Evolutionary conservation across 1,140 invertebrate species (phyloP).

Genomic region (Drosophila mauritiana): DNA sequence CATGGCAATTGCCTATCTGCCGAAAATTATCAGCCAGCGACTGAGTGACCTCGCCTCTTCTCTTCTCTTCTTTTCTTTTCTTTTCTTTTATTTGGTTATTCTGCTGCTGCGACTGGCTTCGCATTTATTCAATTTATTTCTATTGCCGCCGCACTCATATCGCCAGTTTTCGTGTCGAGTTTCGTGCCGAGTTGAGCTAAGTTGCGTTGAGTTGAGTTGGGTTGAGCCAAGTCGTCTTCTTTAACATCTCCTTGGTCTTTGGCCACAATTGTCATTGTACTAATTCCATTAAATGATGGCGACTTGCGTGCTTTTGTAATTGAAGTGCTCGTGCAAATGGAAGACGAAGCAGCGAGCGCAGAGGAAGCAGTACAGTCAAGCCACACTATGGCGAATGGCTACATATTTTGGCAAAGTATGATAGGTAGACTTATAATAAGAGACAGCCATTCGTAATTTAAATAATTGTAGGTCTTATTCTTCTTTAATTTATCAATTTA

Average conservation of each 20-base stretch:
- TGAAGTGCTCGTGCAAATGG: constrained; percentile 63
- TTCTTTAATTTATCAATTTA: background rate
- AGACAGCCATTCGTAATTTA: too few relatives aligned
- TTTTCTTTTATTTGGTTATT: constrained; percentile 24
- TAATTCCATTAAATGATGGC: constrained; percentile 78
- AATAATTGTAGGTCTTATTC: too few relatives aligned
- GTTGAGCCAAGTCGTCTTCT: constrained; percentile 50
- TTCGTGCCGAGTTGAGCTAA: constrained; percentile 15
- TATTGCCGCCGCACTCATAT: constrained; percentile 54
- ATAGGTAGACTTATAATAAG: too few relatives aligned
- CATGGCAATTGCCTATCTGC: constrained; percentile 69
- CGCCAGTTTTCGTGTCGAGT: constrained; percentile 26
- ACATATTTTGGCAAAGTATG: too few relatives aligned
- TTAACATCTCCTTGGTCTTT: constrained; percentile 66
- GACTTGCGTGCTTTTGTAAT: constrained; percentile 79
- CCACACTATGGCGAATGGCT: background rate
- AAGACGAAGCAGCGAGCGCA: constrained; percentile 32
- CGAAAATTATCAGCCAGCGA: constrained; percentile 69
- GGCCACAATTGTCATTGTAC: constrained; percentile 80
- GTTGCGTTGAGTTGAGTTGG: background rate
- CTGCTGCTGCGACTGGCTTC: constrained; percentile 37
- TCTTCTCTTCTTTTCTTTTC: constrained; percentile 16
- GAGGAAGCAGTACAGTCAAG: constrained; percentile 19
- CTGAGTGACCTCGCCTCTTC: constrained; percentile 57
- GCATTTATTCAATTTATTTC: constrained; percentile 82